Conservation (phyloP, 2,113 vertebrate genomes). For the Mesembrinibis cayennensis region DNA sequence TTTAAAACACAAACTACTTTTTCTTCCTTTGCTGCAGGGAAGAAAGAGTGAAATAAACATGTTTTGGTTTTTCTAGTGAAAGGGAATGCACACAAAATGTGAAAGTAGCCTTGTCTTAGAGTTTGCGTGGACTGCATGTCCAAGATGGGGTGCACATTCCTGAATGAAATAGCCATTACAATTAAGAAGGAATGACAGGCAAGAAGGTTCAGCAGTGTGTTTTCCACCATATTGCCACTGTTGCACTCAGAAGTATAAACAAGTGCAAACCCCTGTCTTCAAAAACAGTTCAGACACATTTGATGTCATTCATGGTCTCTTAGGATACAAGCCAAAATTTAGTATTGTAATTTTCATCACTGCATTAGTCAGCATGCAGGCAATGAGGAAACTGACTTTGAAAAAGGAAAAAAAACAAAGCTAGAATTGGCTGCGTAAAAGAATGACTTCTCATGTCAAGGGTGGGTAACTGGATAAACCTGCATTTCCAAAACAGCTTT, state of each 20-base stretch:
- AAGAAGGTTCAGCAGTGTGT: neutral
- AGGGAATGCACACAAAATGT: neutral
- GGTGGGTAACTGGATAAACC: slow-evolving; percentile 53
- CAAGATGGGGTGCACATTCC: neutral
- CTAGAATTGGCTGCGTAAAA: neutral
- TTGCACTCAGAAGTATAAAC: neutral
- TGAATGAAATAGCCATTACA: neutral
- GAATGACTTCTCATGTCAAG: neutral
- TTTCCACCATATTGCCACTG: neutral
- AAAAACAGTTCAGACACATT: neutral
- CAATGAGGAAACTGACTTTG: neutral
- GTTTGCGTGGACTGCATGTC: neutral
- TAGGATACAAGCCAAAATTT: neutral
- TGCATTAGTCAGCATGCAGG: neutral
- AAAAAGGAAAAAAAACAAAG: neutral
- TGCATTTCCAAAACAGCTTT: slow-evolving; percentile 51
- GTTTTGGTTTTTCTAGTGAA: neutral
- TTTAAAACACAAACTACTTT: neutral
- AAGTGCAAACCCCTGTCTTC: neutral
- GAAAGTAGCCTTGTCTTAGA: neutral
- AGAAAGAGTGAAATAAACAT: neutral
- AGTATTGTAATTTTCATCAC: neutral
- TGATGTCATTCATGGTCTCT: neutral
- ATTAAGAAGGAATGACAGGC: neutral
- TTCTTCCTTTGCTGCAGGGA: neutral